These are phyloP conservation scores for Sturmia bella DNA, from an alignment of 2,888 invertebrate species.

Conservation along the genomic window DNA sequence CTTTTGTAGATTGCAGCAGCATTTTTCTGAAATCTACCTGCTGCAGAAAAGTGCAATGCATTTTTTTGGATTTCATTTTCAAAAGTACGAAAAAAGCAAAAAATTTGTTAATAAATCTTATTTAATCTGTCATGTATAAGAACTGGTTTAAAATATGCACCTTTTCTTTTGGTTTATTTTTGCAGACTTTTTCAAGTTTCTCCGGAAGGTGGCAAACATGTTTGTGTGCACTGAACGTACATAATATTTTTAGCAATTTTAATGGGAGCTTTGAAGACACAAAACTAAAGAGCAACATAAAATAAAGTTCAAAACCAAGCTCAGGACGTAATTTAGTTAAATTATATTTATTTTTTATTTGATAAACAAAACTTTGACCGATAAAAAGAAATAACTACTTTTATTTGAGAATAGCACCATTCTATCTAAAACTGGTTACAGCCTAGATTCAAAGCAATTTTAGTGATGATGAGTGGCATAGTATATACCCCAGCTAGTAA, in stretches of 20 bases:
- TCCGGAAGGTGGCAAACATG: background rate
- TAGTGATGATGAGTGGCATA: too few species aligned
- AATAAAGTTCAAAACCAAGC: too few species aligned
- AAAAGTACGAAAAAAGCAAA: constrained; percentile 3
- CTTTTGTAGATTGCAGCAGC: background rate
- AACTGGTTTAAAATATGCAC: constrained; percentile 38
- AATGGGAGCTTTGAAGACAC: too few species aligned
- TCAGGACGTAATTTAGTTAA: too few species aligned
- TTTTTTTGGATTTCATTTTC: constrained; percentile 18
- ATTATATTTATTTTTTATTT: too few species aligned
- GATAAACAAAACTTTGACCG: too few species aligned
- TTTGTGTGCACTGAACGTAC: background rate
- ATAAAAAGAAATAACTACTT: too few species aligned
- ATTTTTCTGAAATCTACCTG: background rate
- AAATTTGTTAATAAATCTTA: constrained; percentile 53
- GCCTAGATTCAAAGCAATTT: too few species aligned
- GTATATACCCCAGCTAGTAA: too few species aligned
- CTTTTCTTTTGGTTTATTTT: constrained; percentile 1
- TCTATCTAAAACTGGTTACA: too few species aligned
- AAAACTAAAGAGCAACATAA: too few species aligned
- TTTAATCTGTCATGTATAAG: constrained; percentile 55
- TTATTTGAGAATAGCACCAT: too few species aligned
- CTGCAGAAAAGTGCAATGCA: background rate
- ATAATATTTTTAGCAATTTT: background rate
- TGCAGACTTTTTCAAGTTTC: background rate